Evolutionary conservation across 2,888 invertebrate genomes (phyloP).

Genomic region (Pheosia gnoma): DNA sequence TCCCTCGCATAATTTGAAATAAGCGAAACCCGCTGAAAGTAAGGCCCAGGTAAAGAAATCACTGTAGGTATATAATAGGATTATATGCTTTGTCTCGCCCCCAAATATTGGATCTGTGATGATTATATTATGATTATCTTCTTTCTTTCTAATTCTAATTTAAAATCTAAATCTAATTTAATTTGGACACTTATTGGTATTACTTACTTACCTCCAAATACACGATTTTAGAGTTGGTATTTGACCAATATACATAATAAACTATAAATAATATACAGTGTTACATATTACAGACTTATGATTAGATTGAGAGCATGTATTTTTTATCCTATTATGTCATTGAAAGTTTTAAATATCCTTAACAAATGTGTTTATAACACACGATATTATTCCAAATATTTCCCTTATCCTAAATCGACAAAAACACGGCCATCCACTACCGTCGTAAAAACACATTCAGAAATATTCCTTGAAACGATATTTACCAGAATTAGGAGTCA

Average conservation of each 20-base stretch:
- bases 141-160: constrained; percentile 26
- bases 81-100: constrained; percentile 34
- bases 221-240: too few relatives aligned
- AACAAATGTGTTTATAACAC: background rate
- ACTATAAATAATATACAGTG: too few relatives aligned
- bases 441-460: constrained; percentile 7
- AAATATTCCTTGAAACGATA: constrained; percentile 13
- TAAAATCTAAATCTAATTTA: too few relatives aligned
- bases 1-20: constrained; percentile 52
- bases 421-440: constrained; percentile 10
- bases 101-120: constrained; percentile 56
- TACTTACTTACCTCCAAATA: too few relatives aligned
- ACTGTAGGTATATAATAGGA: constrained; percentile 50
- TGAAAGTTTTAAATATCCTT: background rate
- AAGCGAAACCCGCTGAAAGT: constrained; percentile 46
- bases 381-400: background rate
- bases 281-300: background rate
- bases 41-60: constrained; percentile 51
- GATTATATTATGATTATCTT: constrained; percentile 53
- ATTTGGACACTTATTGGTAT: too few relatives aligned
- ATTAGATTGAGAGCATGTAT: background rate
- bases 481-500: constrained; percentile 11
- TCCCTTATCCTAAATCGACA: constrained; percentile 3
- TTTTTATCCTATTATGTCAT: background rate
- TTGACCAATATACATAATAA: too few relatives aligned